Base-by-base conservation (phyloP, 2,113 vertebrate genomes). In the Hippocampus barbouri region DNA sequence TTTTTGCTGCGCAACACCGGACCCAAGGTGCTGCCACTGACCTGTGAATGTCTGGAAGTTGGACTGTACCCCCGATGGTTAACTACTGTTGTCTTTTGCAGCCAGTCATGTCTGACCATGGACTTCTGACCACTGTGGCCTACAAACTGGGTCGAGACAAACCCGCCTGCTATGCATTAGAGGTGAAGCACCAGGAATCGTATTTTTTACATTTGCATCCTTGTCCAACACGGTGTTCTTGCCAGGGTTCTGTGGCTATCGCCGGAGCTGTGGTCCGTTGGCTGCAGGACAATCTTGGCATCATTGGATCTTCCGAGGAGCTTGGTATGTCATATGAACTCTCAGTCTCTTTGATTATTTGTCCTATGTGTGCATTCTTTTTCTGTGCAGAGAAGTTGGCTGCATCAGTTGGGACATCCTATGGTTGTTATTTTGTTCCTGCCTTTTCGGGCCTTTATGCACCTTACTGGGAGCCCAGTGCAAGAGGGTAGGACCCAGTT, bases 221-320 rank as follows among this genome's bases (percentile, higher is more conserved):
- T 16, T 14, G 8, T 45, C 23, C 20, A 25, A 70, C 20, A 60
- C 21, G 14, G 20, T 30, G 16, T 60, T 43, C 1, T 21, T 11
- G 0, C 49, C 83, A 99, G 97, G 97, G 97, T 61, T 99, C 97
- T 2, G 97, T 99, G 73, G 97, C 97, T 76, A 99, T 99, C 54
- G 96, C 94, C 14, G 97, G 97, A 77, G 96, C 96, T 49, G 93
- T 98, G 82, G 94, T 98, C 49, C 95, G 96, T 64, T 99, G 97
- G 97, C 88, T 99, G 74, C 93, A 94, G 83, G 97, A 99, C 89
- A 99, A 99, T 76, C 95, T 99, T 3, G 96, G 95, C 66, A 98
- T 99, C 66, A 93, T 96, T 47, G 80, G 89, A 15, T 85, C 89
- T 40, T 91, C 94, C n/a, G 87, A 93, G 6, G 97, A 99, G 87